A percentile compares a stretch with the other conserved stretches of the same genome.
phyloP scores from a whole-genome alignment of 2,113 vertebrate species.

The Thinocorus orbignyianus region DNA sequence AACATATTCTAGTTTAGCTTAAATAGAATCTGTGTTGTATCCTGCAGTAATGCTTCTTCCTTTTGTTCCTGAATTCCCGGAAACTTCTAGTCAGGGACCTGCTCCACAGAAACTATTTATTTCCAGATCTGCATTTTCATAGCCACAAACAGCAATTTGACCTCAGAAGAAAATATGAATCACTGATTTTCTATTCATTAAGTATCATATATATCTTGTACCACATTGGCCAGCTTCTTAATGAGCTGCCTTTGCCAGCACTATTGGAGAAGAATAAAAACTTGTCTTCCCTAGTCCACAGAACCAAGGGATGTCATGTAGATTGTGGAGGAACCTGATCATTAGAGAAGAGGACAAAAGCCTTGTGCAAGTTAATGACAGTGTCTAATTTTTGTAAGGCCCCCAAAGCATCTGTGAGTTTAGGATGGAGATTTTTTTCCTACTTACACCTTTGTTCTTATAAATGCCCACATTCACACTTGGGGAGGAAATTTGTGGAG shows the following conservation, averaged over 20 bases:
- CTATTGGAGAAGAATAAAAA: not conserved
- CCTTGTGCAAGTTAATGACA: not conserved
- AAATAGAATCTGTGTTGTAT: not conserved
- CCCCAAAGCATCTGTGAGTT: not conserved
- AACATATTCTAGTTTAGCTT: not conserved
- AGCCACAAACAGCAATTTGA: not conserved
- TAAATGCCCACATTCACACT: not conserved
- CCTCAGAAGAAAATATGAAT: not conserved
- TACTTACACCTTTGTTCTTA: not conserved
- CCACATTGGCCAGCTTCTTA: not conserved
- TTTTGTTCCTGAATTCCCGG: not conserved
- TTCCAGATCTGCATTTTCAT: not conserved
- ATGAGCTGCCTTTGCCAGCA: not conserved
- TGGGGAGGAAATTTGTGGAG: not conserved
- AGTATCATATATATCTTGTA: not conserved
- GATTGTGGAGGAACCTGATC: not conserved
- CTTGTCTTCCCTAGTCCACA: not conserved
- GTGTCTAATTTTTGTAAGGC: not conserved
- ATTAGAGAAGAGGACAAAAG: not conserved
- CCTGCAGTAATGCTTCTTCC: not conserved
- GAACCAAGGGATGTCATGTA: not conserved
- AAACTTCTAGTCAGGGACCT: not conserved
- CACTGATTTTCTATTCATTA: not conserved
- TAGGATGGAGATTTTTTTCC: not conserved
- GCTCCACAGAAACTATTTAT: not conserved